Base-by-base conservation (phyloP, 2,888 invertebrate species). In the Pachycephus smyrnensis region DNA sequence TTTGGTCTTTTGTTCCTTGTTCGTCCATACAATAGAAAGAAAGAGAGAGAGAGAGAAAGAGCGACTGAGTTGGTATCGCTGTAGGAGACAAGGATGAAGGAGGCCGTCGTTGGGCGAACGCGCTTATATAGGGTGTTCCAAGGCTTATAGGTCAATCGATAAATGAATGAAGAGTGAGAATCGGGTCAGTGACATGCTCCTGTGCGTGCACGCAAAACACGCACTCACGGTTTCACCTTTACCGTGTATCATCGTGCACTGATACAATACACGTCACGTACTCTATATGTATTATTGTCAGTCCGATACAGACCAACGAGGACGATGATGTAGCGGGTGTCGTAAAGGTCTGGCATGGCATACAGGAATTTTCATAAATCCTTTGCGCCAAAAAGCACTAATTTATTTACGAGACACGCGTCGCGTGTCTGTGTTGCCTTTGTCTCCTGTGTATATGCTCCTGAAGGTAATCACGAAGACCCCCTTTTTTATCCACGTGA, bases 71-170 rank as follows among this genome's bases (percentile, higher is more conserved):
- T 23, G 23, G 23, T 23, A 9, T 55, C 55, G 55, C 23, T 23
- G 55, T 23, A 55, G 55, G 55, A 9, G 55, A 23, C 55, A 55
- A 55, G 23, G 55, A 23, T 31, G 31, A 23, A 71, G 31, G 31
- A 68, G 2, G 4, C 71, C 12, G 31, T 32, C 6, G 31, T 31
- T 31, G 31, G 31, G 31, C 71, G 11, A 33, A 35, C n/a, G 2
- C 74, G 74, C 74, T 33, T 33, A 23, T 35, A 74, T 74, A 36
- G n/a, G 36, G 33, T 36, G 74, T 23, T 23, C 74, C 75, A 71
- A 73, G 40, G 31, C 68, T 73, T 78, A 76, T 71, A 36, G 78
- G 78, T 78, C 78, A 78, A 78, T 78, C 78, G 76, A 78, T 78
- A 76, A 78, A 40, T 55, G 78, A 76, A 78, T 68, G 75, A 71